Base-by-base conservation (phyloP, 2,797 vertebrate species). In the Remorina albescens region DNA sequence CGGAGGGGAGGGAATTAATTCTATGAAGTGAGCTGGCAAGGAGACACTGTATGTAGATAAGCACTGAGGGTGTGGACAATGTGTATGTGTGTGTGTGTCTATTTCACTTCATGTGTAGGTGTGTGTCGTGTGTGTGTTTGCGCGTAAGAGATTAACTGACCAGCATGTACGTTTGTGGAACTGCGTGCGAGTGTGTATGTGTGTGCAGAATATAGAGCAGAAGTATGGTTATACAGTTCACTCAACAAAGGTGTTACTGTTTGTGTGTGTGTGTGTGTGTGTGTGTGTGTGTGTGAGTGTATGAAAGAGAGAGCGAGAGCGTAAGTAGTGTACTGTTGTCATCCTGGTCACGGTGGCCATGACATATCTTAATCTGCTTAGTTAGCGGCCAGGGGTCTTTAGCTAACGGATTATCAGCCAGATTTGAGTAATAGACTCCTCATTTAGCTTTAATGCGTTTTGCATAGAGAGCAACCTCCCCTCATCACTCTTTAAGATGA, bases 401-500 rank as follows among this genome's bases (percentile, higher is more conserved):
- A 95, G 95, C 95, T 96, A 97, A 96, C 94, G 90, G 95, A 97
- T 97, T 95, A 97, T 95, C 94, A 95, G 92, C 81, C 92, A 94
- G 89, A 80, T 94, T 94, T 97, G 96, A 98, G 95, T 97, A 97
- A 98, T 98, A 97, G 96, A 98, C 96, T 97, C 94, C 96, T 97
- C 96, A 96, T 97, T 98, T 97, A 95, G 95, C 95, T 96, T 95
- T 97, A 97, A 98, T 97, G 96, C 93, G 92, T 97, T 97, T 97
- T 97, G 97, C 96, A 97, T 96, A 95, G 95, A 96, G 96, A 97
- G 95, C 95, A 95, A 95, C 95, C 95, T 95, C 91, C 94, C 93
- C 94, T 96, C 96, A 97, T 97, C 96, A 95, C 94, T 98, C 96
- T 97, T 97, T 87, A 96, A 97, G 97, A 98, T 97, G 95, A 97